Evolutionary conservation across 2,113 vertebrate genomes (phyloP).

Genomic region (Phalacrocorax carbo): DNA sequence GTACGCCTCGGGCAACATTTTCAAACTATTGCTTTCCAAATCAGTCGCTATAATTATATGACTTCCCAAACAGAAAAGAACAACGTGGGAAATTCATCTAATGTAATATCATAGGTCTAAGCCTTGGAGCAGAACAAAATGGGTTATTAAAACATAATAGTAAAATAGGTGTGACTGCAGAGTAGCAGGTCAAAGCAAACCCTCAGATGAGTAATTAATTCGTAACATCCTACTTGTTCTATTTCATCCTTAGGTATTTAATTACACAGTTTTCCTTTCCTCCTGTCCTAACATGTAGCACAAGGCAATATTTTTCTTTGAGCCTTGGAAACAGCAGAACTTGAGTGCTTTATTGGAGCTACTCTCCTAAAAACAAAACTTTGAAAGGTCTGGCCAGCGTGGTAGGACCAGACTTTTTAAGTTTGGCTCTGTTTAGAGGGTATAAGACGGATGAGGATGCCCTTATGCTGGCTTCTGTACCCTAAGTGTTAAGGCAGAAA

Average conservation of each 20-base stretch:
- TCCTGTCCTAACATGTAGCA: slow-evolving; percentile 44
- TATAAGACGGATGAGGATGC: neutral
- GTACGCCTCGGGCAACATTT: slow-evolving; percentile 65
- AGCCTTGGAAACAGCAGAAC: slow-evolving; percentile 5
- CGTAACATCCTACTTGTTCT: slow-evolving; percentile 28
- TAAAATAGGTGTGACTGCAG: slow-evolving; percentile 41
- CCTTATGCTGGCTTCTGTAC: neutral
- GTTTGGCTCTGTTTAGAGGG: neutral
- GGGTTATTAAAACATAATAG: slow-evolving; percentile 50
- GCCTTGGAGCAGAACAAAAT: slow-evolving; percentile 62
- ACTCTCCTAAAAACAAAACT: slow-evolving; percentile 23
- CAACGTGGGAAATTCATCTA: slow-evolving; percentile 57
- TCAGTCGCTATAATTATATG: slow-evolving; percentile 64
- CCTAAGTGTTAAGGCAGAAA: neutral
- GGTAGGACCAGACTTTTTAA: neutral
- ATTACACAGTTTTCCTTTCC: slow-evolving; percentile 50
- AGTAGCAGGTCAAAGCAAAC: slow-evolving; percentile 40
- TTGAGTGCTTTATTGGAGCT: neutral
- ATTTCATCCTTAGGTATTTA: slow-evolving; percentile 46
- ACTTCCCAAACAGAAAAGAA: slow-evolving; percentile 62
- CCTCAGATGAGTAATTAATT: slow-evolving; percentile 49
- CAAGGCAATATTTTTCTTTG: neutral
- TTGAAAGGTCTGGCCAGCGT: neutral
- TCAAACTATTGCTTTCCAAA: slow-evolving; percentile 64
- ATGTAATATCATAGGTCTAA: slow-evolving; percentile 36